Evolutionary conservation across 2,888 invertebrate genomes (phyloP).

Genomic region (Diabrotica balteata): DNA sequence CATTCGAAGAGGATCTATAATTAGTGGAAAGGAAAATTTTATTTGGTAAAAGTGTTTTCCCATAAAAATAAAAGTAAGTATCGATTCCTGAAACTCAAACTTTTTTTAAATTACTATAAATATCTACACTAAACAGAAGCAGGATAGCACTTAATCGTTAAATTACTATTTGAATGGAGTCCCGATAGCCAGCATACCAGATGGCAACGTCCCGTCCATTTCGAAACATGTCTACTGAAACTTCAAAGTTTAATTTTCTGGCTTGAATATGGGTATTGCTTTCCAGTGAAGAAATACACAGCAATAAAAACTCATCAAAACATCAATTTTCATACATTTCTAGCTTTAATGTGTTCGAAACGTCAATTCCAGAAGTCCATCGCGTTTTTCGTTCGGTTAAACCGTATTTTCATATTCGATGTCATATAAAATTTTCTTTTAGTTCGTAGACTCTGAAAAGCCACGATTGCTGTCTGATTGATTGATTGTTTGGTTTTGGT

Average conservation of each 20-base stretch:
- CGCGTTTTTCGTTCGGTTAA: slow-evolving; percentile 23
- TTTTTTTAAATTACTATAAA: too few species aligned
- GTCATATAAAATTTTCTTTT: slow-evolving; percentile 24
- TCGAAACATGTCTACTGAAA: slow-evolving; percentile 17
- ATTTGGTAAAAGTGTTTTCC: too few species aligned
- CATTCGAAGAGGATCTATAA: too few species aligned
- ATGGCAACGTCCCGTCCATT: slow-evolving; percentile 8
- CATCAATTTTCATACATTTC: slow-evolving; percentile 30
- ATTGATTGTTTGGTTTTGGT: too few species aligned
- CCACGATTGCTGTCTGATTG: slow-evolving; percentile 4
- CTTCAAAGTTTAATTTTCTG: slow-evolving; percentile 30
- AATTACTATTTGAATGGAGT: slow-evolving; percentile 23
- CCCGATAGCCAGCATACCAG: slow-evolving; percentile 24
- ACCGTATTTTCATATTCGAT: slow-evolving; percentile 23
- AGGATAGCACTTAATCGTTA: slow-evolving; percentile 18
- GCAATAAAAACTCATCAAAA: slow-evolving; percentile 30
- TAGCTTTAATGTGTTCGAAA: slow-evolving; percentile 28
- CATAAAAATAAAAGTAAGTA: too few species aligned
- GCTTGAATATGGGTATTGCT: slow-evolving; percentile 21
- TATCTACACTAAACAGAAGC: too few species aligned
- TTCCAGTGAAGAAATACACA: slow-evolving; percentile 14
- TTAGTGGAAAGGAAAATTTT: too few species aligned
- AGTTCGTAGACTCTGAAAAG: not conserved
- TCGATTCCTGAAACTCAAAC: too few species aligned
- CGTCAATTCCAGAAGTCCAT: slow-evolving; percentile 30